Evolutionary conservation across 2,888 invertebrate genomes (phyloP).

Genomic region (Cryptus viduatorius): DNA sequence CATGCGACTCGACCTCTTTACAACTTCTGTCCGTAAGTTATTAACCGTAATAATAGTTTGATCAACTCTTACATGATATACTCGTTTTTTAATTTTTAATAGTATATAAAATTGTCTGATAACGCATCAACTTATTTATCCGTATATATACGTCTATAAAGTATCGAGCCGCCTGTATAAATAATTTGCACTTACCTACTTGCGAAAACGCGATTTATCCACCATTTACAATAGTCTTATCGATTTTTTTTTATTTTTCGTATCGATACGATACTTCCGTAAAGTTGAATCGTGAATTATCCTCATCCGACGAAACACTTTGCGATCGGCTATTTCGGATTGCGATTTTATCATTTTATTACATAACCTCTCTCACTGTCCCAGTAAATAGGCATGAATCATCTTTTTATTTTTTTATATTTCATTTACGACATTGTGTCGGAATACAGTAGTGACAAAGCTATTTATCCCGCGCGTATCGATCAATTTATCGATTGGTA

Average conservation of each 20-base stretch:
- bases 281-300: conserved; percentile 58
- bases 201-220: conserved; percentile 21
- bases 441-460: conserved; percentile 42
- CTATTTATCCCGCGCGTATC: conserved; percentile 39
- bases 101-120: conserved; percentile 24
- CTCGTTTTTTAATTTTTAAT: conserved; percentile 28
- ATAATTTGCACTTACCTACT: conserved; percentile 38
- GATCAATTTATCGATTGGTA: not conserved
- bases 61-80: conserved; percentile 55
- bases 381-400: conserved; percentile 60
- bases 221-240: conserved; percentile 59
- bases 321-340: conserved; percentile 29
- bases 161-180: conserved; percentile 52
- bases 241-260: conserved; percentile 57
- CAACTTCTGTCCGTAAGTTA: conserved; percentile 71
- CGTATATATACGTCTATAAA: conserved; percentile 47
- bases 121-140: conserved; percentile 59
- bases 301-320: conserved; percentile 57
- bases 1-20: conserved; percentile 75
- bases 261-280: conserved; percentile 63
- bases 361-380: conserved; percentile 50
- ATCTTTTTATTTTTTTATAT: conserved; percentile 41
- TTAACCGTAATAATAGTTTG: conserved; percentile 60
- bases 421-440: conserved; percentile 39
- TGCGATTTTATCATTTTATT: conserved; percentile 42